Evolutionary conservation across 2,888 invertebrate genomes (phyloP).

Genomic region (Epinotia ramella): DNA sequence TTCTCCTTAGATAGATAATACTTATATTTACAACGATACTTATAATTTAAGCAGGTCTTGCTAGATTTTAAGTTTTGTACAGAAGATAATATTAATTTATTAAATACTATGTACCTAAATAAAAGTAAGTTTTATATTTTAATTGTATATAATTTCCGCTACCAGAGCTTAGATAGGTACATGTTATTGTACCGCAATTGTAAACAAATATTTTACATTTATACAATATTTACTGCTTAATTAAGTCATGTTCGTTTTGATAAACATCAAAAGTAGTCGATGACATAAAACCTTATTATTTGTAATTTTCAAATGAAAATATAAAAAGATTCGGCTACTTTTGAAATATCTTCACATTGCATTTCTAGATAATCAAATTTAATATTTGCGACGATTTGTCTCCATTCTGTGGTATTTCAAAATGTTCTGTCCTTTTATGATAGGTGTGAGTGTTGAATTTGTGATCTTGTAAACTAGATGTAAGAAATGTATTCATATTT

Average conservation of each 20-base stretch:
- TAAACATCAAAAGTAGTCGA: constrained; percentile 8
- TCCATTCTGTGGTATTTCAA: constrained; percentile 47
- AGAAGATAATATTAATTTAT: constrained; percentile 58
- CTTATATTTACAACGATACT: constrained; percentile 54
- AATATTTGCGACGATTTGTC: constrained; percentile 42
- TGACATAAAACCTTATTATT: background rate
- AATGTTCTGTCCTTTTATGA: constrained; percentile 50
- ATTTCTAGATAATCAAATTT: constrained; percentile 25
- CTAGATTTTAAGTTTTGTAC: constrained; percentile 67
- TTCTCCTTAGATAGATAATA: constrained; percentile 40
- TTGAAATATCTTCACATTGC: constrained; percentile 1
- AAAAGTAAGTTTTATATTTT: constrained; percentile 51
- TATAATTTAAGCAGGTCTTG: constrained; percentile 50
- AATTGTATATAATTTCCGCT: constrained; percentile 44
- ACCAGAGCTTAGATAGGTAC: background rate
- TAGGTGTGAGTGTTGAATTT: constrained; percentile 74
- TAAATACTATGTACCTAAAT: constrained; percentile 63
- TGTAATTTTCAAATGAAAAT: background rate
- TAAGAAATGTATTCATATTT: constrained; percentile 83
- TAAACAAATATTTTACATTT: constrained; percentile 16
- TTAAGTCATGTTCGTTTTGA: background rate
- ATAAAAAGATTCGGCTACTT: background rate
- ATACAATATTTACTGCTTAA: constrained; percentile 6
- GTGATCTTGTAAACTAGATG: constrained; percentile 74
- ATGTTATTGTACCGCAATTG: constrained; percentile 11